These are phyloP conservation scores for Ophion slaviceki DNA, from an alignment of 2,888 invertebrate genomes.

Conservation along the genomic window DNA sequence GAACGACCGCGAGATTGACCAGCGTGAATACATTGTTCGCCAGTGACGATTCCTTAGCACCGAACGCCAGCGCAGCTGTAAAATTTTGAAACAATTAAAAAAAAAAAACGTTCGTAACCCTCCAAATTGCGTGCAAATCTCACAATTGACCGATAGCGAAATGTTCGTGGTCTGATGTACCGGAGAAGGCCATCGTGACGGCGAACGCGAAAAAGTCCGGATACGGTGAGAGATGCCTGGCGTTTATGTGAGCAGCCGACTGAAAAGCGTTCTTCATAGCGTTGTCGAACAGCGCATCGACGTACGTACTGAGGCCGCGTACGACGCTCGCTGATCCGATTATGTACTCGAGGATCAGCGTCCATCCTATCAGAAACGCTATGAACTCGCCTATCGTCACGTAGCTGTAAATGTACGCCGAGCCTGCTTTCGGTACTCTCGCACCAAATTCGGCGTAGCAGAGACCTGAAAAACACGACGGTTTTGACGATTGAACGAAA, in stretches of 20 bases:
- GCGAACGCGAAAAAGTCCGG: constrained; percentile 91
- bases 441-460: constrained; percentile 97
- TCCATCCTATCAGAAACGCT: constrained; percentile 97
- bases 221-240: constrained; percentile 88
- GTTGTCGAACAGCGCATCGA: constrained; percentile 89
- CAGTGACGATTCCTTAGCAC: constrained; percentile 94
- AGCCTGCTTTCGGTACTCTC: constrained; percentile 94
- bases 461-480: constrained; percentile 85
- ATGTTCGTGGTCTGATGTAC: constrained; percentile 80
- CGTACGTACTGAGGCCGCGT: constrained; percentile 91
- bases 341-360: constrained; percentile 94
- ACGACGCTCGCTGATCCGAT: constrained; percentile 94
- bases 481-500: not conserved
- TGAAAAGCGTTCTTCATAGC: constrained; percentile 87
- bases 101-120: constrained; percentile 25
- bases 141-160: not conserved
- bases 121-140: not conserved
- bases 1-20: constrained; percentile 91
- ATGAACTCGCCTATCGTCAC: constrained; percentile 96
- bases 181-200: constrained; percentile 89
- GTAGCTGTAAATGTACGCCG: constrained; percentile 97
- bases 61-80: constrained; percentile 90
- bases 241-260: constrained; percentile 88
- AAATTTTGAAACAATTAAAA: constrained; percentile 42
- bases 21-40: constrained; percentile 95